Conservation (phyloP, 2,113 vertebrate species). For the Chamaea fasciata region DNA sequence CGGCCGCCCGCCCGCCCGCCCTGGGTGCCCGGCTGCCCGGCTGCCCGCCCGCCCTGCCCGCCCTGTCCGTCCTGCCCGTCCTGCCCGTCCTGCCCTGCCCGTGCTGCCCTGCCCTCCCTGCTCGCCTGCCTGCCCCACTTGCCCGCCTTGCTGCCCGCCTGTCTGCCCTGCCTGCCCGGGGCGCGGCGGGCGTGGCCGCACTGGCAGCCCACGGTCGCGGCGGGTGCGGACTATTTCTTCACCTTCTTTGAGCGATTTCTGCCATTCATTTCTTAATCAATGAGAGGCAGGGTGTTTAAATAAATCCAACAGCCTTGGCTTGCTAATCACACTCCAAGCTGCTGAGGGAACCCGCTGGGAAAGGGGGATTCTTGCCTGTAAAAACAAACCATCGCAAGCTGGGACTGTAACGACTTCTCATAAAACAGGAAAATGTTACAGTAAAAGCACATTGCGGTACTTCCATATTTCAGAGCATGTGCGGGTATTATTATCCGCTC, state of each 20-base stretch:
- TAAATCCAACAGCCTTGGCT: slow-evolving; percentile 48
- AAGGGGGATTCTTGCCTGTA: slow-evolving; percentile 54
- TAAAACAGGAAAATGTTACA: slow-evolving; percentile 60
- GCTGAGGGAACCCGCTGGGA: slow-evolving; percentile 55
- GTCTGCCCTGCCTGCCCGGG: neutral
- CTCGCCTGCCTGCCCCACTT: neutral
- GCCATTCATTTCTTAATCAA: slow-evolving; percentile 66
- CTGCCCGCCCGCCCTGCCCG: neutral
- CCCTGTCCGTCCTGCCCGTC: neutral
- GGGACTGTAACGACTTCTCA: slow-evolving; percentile 60
- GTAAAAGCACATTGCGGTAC: slow-evolving; percentile 60
- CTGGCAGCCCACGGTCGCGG: neutral
- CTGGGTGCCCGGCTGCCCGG: neutral
- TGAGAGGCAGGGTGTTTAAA: slow-evolving; percentile 61
- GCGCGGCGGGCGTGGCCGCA: slow-evolving; percentile 8
- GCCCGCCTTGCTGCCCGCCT: neutral
- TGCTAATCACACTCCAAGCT: slow-evolving; percentile 46
- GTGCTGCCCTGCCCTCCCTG: neutral
- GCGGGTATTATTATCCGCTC: neutral
- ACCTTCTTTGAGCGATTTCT: slow-evolving; percentile 35
- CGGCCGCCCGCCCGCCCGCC: neutral
- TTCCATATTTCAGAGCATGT: slow-evolving; percentile 58
- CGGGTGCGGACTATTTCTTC: slow-evolving; percentile 80
- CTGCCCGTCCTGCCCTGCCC: neutral
- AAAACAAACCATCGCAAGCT: slow-evolving; percentile 59